A percentile compares a stretch with the other conserved stretches of the same genome.
Conservation (phyloP, 2,888 invertebrate genomes). For the Cynaeus angustus region DNA sequence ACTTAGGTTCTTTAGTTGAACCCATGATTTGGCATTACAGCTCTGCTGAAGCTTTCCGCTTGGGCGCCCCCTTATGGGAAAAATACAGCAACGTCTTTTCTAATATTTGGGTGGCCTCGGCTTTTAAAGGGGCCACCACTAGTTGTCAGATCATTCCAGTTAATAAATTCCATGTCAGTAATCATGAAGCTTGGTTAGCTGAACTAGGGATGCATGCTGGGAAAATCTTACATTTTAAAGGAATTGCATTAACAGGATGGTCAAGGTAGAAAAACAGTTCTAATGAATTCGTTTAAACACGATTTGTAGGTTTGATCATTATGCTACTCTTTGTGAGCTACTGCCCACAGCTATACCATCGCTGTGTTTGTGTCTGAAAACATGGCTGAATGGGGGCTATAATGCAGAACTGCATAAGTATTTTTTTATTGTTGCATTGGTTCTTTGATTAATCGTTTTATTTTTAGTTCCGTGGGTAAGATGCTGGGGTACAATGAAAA, state of each 20-base stretch:
- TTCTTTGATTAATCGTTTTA: slow-evolving; percentile 32
- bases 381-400: slow-evolving; percentile 73
- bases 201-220: slow-evolving; percentile 73
- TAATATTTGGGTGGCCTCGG: slow-evolving; percentile 85
- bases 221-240: slow-evolving; percentile 75
- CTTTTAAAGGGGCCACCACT: slow-evolving; percentile 91
- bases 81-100: slow-evolving; percentile 80
- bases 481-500: slow-evolving; percentile 71
- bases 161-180: slow-evolving; percentile 82
- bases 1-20: slow-evolving; percentile 76
- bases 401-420: slow-evolving; percentile 70
- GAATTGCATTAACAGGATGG: slow-evolving; percentile 84
- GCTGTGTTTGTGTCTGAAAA: slow-evolving; percentile 76
- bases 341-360: slow-evolving; percentile 79
- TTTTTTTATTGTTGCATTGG: slow-evolving; percentile 1
- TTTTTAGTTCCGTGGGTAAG: slow-evolving; percentile 67
- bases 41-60: slow-evolving; percentile 73
- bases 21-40: slow-evolving; percentile 84
- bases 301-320: slow-evolving; percentile 79
- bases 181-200: slow-evolving; percentile 83
- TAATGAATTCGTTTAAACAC: not conserved
- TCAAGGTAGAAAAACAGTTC: slow-evolving; percentile 74
- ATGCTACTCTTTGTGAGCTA: slow-evolving; percentile 81
- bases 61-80: slow-evolving; percentile 75
- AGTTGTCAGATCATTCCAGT: slow-evolving; percentile 80